phyloP scores from a whole-genome alignment of 2,797 vertebrate species.

The Hafferia zeledoni region DNA sequence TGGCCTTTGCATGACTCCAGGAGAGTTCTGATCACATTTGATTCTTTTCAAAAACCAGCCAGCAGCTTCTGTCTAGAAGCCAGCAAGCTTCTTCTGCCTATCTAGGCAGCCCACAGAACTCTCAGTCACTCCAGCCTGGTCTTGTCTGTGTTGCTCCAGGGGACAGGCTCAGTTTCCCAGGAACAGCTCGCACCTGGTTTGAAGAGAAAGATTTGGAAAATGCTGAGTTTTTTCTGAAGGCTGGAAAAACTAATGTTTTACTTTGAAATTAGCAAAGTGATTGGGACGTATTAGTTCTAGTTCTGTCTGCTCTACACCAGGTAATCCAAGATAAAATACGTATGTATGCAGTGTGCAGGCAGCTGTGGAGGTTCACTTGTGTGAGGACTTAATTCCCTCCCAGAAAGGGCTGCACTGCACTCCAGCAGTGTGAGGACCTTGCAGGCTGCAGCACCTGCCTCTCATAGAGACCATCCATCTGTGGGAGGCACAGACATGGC shows the following conservation, averaged over 20 bases:
- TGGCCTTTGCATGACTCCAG: background rate
- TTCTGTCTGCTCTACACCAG: background rate
- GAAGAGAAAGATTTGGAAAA: background rate
- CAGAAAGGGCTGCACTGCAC: background rate
- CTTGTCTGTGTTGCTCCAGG: constrained; percentile 2
- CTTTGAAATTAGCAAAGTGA: background rate
- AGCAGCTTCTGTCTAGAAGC: background rate
- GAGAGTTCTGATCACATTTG: background rate
- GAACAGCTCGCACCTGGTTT: background rate
- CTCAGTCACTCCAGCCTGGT: background rate
- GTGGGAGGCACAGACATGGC: background rate
- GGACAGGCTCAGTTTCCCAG: background rate
- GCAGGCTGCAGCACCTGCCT: background rate
- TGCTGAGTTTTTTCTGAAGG: background rate
- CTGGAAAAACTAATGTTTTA: background rate
- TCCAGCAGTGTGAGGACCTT: background rate
- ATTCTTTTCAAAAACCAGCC: background rate
- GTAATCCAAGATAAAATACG: background rate
- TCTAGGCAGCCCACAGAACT: background rate
- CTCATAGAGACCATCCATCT: background rate
- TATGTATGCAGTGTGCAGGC: background rate
- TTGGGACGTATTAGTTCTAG: background rate
- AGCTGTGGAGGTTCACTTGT: background rate
- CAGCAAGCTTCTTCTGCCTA: background rate
- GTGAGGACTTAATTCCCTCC: background rate